A percentile compares a stretch with the other conserved stretches of the same genome.
Evolutionary conservation across 2,888 invertebrate species (phyloP).

Genomic region (Eurois occulta): DNA sequence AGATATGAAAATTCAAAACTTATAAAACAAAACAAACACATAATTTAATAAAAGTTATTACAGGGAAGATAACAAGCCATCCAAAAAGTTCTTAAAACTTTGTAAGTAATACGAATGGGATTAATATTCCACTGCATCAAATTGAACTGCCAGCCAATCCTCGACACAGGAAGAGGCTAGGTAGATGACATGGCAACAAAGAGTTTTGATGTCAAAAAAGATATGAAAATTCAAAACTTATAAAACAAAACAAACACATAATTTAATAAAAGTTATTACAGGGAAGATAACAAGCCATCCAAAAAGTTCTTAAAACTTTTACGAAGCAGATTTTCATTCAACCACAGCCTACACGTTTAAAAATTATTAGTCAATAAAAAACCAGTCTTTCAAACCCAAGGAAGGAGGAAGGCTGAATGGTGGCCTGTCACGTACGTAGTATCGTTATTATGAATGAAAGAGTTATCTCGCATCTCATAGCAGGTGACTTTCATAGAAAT

Average conservation of each 20-base stretch:
- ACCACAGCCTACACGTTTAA: conserved; percentile 50
- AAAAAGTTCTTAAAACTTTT: conserved; percentile 38
- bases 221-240: background rate
- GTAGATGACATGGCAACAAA: background rate
- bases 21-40: background rate
- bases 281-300: background rate
- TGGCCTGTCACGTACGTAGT: conserved; percentile 77
- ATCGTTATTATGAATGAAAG: conserved; percentile 85
- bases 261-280: conserved; percentile 2
- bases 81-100: too few relatives aligned
- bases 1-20: background rate
- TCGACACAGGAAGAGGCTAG: background rate
- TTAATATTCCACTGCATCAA: background rate
- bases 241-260: background rate
- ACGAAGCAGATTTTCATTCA: conserved; percentile 56
- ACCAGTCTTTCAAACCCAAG: conserved; percentile 60
- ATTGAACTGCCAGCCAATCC: background rate
- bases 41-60: conserved; percentile 4
- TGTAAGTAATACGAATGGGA: background rate
- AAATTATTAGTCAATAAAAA: conserved; percentile 67
- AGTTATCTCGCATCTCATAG: conserved; percentile 81
- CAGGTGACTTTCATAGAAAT: conserved; percentile 81
- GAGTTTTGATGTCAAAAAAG: background rate
- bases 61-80: background rate
- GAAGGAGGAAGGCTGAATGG: conserved; percentile 58